Base-by-base conservation (phyloP, 2,888 invertebrate species). In the Cryptus armator region DNA sequence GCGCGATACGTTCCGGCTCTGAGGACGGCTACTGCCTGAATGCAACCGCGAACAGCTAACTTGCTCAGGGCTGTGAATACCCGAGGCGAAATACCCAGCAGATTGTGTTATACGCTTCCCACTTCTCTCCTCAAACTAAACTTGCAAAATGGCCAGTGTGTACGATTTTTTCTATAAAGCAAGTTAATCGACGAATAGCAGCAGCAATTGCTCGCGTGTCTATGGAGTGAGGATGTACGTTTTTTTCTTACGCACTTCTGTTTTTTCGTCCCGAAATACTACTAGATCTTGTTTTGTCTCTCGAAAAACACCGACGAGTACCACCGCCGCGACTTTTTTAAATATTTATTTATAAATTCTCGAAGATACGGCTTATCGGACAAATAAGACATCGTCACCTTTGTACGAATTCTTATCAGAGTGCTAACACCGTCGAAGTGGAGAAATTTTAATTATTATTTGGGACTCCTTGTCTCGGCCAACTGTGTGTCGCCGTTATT, bases 11-110 rank as follows among this genome's bases (percentile, higher is more conserved):
- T 80, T 89, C 90, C 90, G 87, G 84, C 90, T 88, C 84, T 83
- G 86, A 74, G 84, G 87, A 90, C 90, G 89, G 87, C 90, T 91
- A 89, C 89, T 89, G 89, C 87, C 90, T 91, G 91, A 91, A 91
- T 88, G 87, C 87, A 88, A 89, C 89, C 83, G 88, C 90, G 86
- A 87, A 83, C 80, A 85, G 82, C 68, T 78, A 79, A 79, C 75
- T 19, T 19, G 19, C 19, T 71, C 88, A 90, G 90, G 88, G 68
- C 83, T 86, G 90, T 87, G 77, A 75, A 78, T 10, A 59, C 16
- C 37, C 70, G 75, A 9, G 32, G 32, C 70, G 16, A 1, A 24
- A 24, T 64, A 37, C 70, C 67, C 56, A 62, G 68, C 37, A 7
- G 19, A 59, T 79, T 48, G 32, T 48, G 62, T 24, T 6, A 3